These are phyloP conservation scores for Rotaria sp. DNA, from an alignment of 2,888 invertebrate species.

Conservation along the genomic window DNA sequence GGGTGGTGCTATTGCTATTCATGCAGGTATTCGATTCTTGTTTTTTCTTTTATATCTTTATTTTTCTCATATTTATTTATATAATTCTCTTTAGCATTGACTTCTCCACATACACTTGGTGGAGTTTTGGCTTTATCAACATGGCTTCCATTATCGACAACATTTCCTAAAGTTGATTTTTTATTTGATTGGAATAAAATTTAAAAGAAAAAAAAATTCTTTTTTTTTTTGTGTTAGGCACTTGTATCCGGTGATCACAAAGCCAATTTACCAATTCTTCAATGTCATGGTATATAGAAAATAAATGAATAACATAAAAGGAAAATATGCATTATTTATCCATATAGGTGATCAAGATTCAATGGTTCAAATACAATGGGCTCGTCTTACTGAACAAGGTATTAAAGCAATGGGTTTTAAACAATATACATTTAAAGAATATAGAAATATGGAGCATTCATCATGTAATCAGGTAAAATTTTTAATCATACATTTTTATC, in stretches of 20 bases:
- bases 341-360: constrained; percentile 76
- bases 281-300: background rate
- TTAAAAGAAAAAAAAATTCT: too few relatives aligned
- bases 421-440: constrained; percentile 74
- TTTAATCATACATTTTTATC: too few relatives aligned
- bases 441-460: constrained; percentile 76
- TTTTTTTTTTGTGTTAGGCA: background rate
- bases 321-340: too few relatives aligned
- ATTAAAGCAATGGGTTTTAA: constrained; percentile 61
- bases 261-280: background rate
- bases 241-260: background rate
- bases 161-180: constrained; percentile 10
- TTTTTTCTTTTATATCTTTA: background rate
- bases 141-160: constrained; percentile 83
- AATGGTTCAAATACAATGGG: constrained; percentile 84
- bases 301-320: background rate
- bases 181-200: background rate
- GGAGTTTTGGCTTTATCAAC: constrained; percentile 85
- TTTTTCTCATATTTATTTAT: background rate
- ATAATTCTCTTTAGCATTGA: constrained; percentile 68
- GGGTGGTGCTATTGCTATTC: constrained; percentile 11
- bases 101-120: constrained; percentile 71
- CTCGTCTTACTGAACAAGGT: constrained; percentile 77
- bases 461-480: constrained; percentile 68
- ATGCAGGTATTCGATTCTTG: background rate